Conservation (phyloP, 2,888 invertebrate species). For the Ceramica pisi region DNA sequence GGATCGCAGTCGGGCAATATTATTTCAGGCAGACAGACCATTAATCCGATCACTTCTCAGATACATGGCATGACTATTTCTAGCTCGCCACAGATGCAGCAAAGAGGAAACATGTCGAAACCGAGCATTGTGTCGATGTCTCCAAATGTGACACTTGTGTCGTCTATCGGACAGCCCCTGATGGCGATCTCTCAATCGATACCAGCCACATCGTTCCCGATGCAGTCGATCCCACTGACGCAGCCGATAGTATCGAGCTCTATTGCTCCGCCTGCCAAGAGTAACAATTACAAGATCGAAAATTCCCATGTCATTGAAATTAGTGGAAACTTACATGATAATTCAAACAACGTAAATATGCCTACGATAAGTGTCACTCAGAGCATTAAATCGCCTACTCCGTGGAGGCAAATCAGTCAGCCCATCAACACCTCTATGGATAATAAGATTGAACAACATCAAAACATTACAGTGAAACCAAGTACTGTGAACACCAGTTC, state of each 20-base stretch:
- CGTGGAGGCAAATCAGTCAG: constrained; percentile 84
- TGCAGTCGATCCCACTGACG: constrained; percentile 87
- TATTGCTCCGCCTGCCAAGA: constrained; percentile 82
- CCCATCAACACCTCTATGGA: constrained; percentile 75
- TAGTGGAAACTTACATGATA: constrained; percentile 86
- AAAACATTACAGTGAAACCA: constrained; percentile 81
- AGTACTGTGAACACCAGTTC: constrained; percentile 76
- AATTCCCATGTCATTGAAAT: constrained; percentile 88
- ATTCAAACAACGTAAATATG: constrained; percentile 78
- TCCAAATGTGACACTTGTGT: constrained; percentile 86
- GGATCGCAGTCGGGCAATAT: constrained; percentile 81
- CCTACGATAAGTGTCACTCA: constrained; percentile 89
- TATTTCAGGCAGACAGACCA: constrained; percentile 82
- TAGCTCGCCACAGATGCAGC: constrained; percentile 83
- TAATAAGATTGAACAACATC: constrained; percentile 82
- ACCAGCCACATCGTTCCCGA: constrained; percentile 81
- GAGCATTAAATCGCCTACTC: constrained; percentile 86
- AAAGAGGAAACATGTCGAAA: constrained; percentile 81
- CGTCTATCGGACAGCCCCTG: constrained; percentile 87
- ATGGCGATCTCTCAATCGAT: constrained; percentile 88
- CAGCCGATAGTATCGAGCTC: constrained; percentile 89
- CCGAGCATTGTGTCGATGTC: constrained; percentile 83
- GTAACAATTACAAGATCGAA: constrained; percentile 83
- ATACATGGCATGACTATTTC: constrained; percentile 86
- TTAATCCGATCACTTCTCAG: constrained; percentile 89